Evolutionary conservation across 2,888 invertebrate species (phyloP), one percentile per base, ranked within the genome.

Genomic region (Volucella inanis): DNA sequence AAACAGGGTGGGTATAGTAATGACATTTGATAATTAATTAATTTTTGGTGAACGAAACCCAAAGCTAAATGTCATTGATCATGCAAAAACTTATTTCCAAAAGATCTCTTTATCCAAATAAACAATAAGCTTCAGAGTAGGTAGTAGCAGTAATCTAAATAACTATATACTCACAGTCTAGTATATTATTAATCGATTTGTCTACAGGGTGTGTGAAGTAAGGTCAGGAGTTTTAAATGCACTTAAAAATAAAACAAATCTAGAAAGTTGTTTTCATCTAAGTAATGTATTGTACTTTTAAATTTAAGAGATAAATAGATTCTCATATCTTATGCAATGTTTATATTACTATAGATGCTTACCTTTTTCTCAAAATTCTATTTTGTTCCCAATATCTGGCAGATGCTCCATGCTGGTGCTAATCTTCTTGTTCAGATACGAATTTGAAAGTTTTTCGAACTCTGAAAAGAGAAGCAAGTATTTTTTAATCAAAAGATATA

Each of bases 331-430:
- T 31, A 31, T 4, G 0, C 31, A 6, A 31, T 6, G 6, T 31
- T n/a, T n/a, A n/a, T n/a, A n/a, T n/a, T n/a, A n/a, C n/a, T n/a
- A 3, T 11, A 49, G 14, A 49, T 18, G 45, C 54, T 54, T 31
- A 54, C 54, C 31, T 67, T 54, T 54, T 43, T 41, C 22, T 10
- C 52, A 45, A n/a, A 43, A 11, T 4, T 22, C 15, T 31, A 43
- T 39, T 31, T 31, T 14, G n/a, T 31, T 54, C 52, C 2, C 14
- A 14, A 31, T 31, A 31, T 12, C 14, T 67, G 31, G 0, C 22
- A 22, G 43, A 54, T 52, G 43, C 54, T 67, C 67, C 67, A 67
- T 67, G 9, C 41, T 43, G 43, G 18, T 52, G 12, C 10, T 41
- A 18, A 14, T 14, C 18, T 52, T 22, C 1, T 39, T 8, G 38